Evolutionary conservation across 2,113 vertebrate species (phyloP).

Genomic region (Psammodynastes pulverulentus): DNA sequence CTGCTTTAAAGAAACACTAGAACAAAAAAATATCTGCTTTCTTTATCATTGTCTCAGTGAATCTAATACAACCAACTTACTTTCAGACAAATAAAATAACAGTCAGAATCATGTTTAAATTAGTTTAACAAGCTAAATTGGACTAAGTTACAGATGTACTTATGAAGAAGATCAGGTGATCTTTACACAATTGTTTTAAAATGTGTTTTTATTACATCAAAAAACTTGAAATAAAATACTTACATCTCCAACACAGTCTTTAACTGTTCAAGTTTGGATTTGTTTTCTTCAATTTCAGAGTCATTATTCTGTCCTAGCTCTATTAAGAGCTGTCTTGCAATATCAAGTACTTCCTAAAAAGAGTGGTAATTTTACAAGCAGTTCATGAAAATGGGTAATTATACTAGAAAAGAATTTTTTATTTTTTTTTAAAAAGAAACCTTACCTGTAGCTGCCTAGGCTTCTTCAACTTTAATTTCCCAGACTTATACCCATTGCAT

Average conservation of each 20-base stretch:
- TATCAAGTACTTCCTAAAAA: slow-evolving; percentile 85
- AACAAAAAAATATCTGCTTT: not conserved
- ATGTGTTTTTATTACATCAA: not conserved
- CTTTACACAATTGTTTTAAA: not conserved
- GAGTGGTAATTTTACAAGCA: not conserved
- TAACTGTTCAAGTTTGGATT: slow-evolving; percentile 88
- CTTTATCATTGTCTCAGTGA: not conserved
- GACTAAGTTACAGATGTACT: not conserved
- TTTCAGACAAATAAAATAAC: not conserved
- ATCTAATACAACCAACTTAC: not conserved
- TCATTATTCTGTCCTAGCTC: slow-evolving; percentile 87
- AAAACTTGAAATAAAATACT: slow-evolving; percentile 55
- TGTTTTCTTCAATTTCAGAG: slow-evolving; percentile 90
- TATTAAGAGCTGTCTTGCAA: slow-evolving; percentile 82
- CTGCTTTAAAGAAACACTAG: not conserved
- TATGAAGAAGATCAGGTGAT: not conserved
- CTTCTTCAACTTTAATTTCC: slow-evolving; percentile 87
- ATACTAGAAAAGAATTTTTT: slow-evolving; percentile 25
- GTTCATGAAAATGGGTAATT: slow-evolving; percentile 3
- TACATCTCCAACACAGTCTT: slow-evolving; percentile 90
- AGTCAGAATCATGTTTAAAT: not conserved
- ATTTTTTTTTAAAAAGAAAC: slow-evolving; percentile 17
- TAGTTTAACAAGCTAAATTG: not conserved
- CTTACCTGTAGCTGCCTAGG: slow-evolving; percentile 85
- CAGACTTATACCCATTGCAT: slow-evolving; percentile 85